Conservation (phyloP, 2,113 vertebrate genomes). For the Entelurus aequoreus region DNA sequence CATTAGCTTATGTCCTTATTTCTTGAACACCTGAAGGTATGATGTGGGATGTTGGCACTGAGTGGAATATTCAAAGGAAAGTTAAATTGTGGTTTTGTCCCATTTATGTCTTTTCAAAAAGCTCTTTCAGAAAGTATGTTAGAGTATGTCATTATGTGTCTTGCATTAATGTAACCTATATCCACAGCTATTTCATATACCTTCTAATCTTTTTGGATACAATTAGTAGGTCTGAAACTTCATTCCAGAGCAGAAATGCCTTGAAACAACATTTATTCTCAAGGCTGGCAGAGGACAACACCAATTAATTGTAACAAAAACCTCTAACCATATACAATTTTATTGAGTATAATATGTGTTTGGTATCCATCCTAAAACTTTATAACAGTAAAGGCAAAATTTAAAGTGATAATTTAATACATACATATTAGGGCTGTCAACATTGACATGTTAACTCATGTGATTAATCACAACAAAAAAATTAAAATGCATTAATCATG, state of each 20-base stretch:
- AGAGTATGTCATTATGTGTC: neutral
- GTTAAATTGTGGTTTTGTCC: neutral
- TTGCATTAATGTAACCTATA: conserved; percentile 10
- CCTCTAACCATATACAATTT: neutral
- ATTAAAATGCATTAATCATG: too few species aligned
- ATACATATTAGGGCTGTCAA: too few species aligned
- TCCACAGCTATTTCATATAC: neutral
- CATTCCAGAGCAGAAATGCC: neutral
- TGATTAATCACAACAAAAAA: too few species aligned
- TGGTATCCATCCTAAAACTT: too few species aligned
- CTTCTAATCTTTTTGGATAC: neutral
- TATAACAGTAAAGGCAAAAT: too few species aligned
- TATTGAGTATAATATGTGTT: neutral
- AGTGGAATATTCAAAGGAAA: conserved; percentile 3
- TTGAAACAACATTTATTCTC: neutral
- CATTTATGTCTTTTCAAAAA: conserved; percentile 11
- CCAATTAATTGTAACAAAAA: neutral
- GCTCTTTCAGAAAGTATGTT: neutral
- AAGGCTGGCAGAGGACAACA: neutral
- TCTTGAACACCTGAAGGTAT: conserved; percentile 8
- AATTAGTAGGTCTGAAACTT: neutral
- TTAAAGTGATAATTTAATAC: too few species aligned
- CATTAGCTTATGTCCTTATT: conserved; percentile 11
- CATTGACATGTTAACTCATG: too few species aligned
- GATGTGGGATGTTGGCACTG: conserved; percentile 2